These are phyloP conservation scores for Amia ocellicauda DNA, from an alignment of 2,113 vertebrate genomes.

Conservation along the genomic window DNA sequence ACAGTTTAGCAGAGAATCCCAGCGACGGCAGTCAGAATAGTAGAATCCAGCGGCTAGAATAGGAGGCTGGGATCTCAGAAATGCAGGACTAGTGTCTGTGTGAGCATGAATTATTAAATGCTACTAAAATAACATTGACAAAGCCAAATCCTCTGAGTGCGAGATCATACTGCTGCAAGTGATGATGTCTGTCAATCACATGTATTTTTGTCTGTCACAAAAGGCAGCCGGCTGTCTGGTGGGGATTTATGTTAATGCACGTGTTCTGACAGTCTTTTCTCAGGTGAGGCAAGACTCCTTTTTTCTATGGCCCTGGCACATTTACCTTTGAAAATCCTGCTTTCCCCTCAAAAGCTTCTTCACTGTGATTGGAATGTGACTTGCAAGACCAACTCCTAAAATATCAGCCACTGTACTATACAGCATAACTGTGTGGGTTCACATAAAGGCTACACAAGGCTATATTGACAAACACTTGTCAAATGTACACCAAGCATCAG, in stretches of 20 bases:
- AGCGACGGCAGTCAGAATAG: neutral
- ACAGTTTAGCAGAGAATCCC: neutral
- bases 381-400: neutral
- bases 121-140: neutral
- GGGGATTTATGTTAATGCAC: neutral
- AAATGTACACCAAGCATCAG: too few species aligned
- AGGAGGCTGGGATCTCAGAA: neutral
- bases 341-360: neutral
- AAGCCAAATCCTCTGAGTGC: neutral
- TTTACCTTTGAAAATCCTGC: neutral
- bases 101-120: neutral
- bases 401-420: too few species aligned
- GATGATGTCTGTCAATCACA: neutral
- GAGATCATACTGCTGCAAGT: neutral
- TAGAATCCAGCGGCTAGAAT: neutral
- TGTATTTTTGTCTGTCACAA: neutral
- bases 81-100: neutral
- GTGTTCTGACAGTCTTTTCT: neutral
- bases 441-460: too few species aligned
- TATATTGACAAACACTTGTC: too few species aligned
- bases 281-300: neutral
- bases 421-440: too few species aligned
- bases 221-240: neutral
- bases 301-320: neutral
- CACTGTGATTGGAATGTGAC: neutral